Base-by-base conservation (phyloP, 2,113 vertebrate species). In the Austrofundulus limnaeus region DNA sequence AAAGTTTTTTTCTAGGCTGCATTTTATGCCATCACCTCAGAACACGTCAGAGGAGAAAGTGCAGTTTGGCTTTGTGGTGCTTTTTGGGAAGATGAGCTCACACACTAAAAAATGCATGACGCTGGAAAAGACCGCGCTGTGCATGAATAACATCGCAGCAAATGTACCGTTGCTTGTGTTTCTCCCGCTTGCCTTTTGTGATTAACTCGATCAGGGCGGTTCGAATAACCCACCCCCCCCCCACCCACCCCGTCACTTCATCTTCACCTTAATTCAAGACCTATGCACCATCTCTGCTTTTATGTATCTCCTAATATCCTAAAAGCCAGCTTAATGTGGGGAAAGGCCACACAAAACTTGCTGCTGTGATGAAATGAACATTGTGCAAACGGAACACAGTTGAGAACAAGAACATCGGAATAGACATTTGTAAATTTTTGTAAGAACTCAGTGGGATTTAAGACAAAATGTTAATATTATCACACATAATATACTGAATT, bases 71-170 rank as follows among this genome's bases (percentile, higher is more conserved):
- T 57, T 56, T 31, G n/a, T 14, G 28, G 13, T 31, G 46, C 55
- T 77, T 67, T 82, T 66, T 74, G 31, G 61, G 21, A 38, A 50
- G 75, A 78, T 78, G 80, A 80, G 79, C 70, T 81, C 66, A 80
- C 41, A 11, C 17, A 61, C 61, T 85, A 74, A 87, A 84, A 89
- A 81, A 87, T 82, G 61, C 80, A 85, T 85, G 75, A 52, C 60
- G 61, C 47, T 16, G 21, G 59, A 61, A 57, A 73, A 41, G 58
- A 67, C 34, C 75, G 78, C 12, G 23, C 49, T 37, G 66, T 57
- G 70, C 59, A 61, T 72, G 65, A 68, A 78, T 76, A 75, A 66
- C 65, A 25, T 58, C 58, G 69, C 57, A 61, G 71, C 66, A 77
- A 77, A 72, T 66, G 64, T 42, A 82, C 47, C 0, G 3, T 63